A percentile compares a stretch with the other conserved stretches of the same genome.
Conservation (phyloP, 2,888 invertebrate genomes). For the Trachelus stipa region DNA sequence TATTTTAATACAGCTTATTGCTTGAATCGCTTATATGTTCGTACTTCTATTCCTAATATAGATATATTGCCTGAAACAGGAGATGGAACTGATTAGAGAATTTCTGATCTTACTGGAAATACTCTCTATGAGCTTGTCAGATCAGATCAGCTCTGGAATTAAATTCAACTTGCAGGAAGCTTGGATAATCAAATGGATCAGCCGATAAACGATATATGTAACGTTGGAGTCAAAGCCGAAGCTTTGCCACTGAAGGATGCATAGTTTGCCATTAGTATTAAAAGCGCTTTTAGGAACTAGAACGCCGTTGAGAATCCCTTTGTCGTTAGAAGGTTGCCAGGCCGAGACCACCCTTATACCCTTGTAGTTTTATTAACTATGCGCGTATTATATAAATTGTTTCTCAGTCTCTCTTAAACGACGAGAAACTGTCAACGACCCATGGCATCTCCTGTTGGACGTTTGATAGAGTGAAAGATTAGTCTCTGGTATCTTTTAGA, state of each 20-base stretch:
- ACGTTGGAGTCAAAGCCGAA: slow-evolving; percentile 24
- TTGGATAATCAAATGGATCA: slow-evolving; percentile 39
- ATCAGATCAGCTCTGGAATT: slow-evolving; percentile 43
- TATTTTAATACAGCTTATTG: not conserved
- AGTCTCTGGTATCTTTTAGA: not conserved
- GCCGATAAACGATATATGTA: slow-evolving; percentile 27
- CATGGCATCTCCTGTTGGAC: not conserved
- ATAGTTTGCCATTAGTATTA: slow-evolving; percentile 52
- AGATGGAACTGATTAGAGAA: slow-evolving; percentile 27
- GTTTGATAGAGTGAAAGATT: not conserved
- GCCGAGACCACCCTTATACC: slow-evolving; percentile 28
- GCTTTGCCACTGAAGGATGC: slow-evolving; percentile 37
- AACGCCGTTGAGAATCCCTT: slow-evolving; percentile 27
- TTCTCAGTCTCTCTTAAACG: not conserved
- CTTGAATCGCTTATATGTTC: not conserved
- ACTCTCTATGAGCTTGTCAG: not conserved
- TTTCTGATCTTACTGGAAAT: slow-evolving; percentile 21
- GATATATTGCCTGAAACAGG: not conserved
- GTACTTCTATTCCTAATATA: not conserved
- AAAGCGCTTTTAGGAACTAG: slow-evolving; percentile 37
- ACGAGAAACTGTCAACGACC: not conserved
- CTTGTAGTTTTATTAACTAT: slow-evolving; percentile 28
- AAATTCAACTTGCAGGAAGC: slow-evolving; percentile 51
- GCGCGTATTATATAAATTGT: slow-evolving; percentile 1
- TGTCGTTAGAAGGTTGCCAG: slow-evolving; percentile 23